A percentile compares a stretch with the other conserved stretches of the same genome.
phyloP scores from a whole-genome alignment of 1,140 invertebrate genomes.

The Caenorhabditis inopinata region DNA sequence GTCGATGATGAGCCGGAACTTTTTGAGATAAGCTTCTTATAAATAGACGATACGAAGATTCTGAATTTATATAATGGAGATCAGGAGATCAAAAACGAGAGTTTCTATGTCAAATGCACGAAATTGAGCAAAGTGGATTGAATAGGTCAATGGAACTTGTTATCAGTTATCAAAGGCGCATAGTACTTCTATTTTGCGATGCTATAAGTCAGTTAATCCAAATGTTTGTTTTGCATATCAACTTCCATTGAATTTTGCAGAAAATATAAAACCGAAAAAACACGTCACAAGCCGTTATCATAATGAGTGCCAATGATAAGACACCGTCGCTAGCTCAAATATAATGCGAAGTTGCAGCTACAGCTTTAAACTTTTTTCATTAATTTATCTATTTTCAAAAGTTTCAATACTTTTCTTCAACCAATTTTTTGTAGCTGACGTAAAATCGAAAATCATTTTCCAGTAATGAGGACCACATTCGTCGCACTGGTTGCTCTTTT shows the following conservation, averaged over 20 bases:
- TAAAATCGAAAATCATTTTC: neutral
- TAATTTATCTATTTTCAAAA: too few relatives aligned
- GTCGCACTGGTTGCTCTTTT: constrained; percentile 26
- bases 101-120: neutral
- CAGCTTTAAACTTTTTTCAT: neutral
- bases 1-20: constrained; percentile 8
- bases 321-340: neutral
- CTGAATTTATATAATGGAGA: neutral
- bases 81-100: neutral
- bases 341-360: neutral
- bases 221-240: too few relatives aligned
- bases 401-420: neutral
- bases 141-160: too few relatives aligned
- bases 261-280: neutral
- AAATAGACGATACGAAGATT: neutral
- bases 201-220: too few relatives aligned
- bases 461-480: constrained; percentile 21
- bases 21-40: constrained; percentile 4
- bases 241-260: too few relatives aligned
- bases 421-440: neutral
- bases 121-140: too few relatives aligned
- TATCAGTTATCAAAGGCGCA: too few relatives aligned
- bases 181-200: too few relatives aligned
- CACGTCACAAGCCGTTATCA: constrained; percentile 16
- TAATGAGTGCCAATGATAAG: neutral